A percentile compares a stretch with the other conserved stretches of the same genome.
Evolutionary conservation across 2,113 vertebrate species (phyloP).

Genomic region (Amphiprion percula): DNA sequence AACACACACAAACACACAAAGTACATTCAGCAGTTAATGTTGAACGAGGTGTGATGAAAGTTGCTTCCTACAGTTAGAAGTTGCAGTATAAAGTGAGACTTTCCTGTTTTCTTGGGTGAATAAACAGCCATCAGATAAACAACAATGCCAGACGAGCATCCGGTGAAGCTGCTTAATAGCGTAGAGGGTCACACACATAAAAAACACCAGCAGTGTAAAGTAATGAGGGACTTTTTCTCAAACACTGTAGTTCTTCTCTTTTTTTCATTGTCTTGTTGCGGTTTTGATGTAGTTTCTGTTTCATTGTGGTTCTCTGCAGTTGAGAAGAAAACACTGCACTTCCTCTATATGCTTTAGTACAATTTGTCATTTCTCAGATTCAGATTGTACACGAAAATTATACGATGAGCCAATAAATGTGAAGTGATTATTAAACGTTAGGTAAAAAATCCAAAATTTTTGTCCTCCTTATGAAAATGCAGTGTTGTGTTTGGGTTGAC

Average conservation of each 20-base stretch:
- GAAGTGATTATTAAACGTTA: not conserved
- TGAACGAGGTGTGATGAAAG: conserved; percentile 57
- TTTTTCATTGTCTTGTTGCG: not conserved
- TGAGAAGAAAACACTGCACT: no score
- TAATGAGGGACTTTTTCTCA: no score
- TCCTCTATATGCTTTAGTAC: not conserved
- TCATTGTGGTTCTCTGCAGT: no score
- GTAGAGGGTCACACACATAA: not conserved
- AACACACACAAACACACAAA: conserved; percentile 49
- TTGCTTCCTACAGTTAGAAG: conserved; percentile 39
- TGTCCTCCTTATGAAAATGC: no score
- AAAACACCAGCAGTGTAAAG: not conserved
- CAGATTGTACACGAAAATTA: not conserved
- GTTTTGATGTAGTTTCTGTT: no score
- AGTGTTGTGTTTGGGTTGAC: no score
- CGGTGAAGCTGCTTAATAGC: conserved; percentile 22
- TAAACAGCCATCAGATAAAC: conserved; percentile 74
- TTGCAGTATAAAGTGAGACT: conserved; percentile 16
- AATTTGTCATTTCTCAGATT: not conserved
- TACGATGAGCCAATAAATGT: not conserved
- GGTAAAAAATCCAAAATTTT: not conserved
- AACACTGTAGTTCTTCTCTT: not conserved
- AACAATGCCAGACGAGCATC: conserved; percentile 53
- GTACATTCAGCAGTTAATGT: conserved; percentile 69
- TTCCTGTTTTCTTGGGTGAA: conserved; percentile 73